phyloP scores from a whole-genome alignment of 2,888 invertebrate species.

The Xanthia icteritia region DNA sequence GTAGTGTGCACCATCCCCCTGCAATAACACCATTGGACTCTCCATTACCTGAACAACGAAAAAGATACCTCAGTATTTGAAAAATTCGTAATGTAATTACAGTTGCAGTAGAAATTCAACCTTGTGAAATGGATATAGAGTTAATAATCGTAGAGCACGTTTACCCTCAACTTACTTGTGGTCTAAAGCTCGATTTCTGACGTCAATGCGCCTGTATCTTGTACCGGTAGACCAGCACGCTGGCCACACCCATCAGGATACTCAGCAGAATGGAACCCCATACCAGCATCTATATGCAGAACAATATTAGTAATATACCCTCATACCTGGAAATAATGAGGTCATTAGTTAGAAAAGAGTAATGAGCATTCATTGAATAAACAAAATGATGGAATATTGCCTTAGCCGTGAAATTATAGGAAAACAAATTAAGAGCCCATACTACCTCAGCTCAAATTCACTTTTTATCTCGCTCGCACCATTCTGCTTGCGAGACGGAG shows the following conservation, averaged over 20 bases:
- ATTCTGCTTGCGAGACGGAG: too few species aligned
- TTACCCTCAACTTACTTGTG: constrained; percentile 45
- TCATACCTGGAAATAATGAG: background rate
- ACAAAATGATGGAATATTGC: background rate
- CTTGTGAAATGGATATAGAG: background rate
- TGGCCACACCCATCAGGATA: constrained; percentile 92
- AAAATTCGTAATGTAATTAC: background rate
- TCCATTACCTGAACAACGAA: constrained; percentile 70
- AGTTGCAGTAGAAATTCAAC: background rate
- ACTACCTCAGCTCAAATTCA: background rate
- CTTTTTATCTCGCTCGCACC: too few species aligned
- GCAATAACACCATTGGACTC: constrained; percentile 74
- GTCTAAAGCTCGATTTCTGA: constrained; percentile 34
- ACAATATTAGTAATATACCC: background rate
- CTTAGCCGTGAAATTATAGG: background rate
- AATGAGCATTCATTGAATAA: background rate
- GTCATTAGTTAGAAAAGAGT: background rate
- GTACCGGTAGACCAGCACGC: constrained; percentile 94
- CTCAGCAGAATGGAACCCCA: constrained; percentile 93
- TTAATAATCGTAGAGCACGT: background rate
- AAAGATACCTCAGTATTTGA: background rate
- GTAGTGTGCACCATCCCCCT: constrained; percentile 78
- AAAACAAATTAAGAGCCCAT: background rate
- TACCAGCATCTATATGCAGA: constrained; percentile 83
- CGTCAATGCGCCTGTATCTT: constrained; percentile 88